phyloP scores from a whole-genome alignment of 1,140 invertebrate species.

The Achatina immaculata region DNA sequence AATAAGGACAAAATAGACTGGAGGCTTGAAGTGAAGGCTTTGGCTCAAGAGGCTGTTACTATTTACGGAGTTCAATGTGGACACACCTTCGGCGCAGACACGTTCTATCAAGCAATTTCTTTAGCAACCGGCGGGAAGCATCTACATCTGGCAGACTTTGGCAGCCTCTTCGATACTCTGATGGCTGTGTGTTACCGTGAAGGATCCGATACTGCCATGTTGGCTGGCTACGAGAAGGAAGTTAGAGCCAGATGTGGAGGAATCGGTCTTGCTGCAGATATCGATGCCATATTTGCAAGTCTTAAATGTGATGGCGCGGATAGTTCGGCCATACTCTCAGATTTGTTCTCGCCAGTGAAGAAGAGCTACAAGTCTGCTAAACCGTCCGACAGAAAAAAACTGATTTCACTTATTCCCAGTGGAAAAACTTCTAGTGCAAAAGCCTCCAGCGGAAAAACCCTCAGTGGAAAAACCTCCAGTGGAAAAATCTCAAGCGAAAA shows the following conservation, averaged over 20 bases:
- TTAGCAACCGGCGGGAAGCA: slow-evolving; percentile 46
- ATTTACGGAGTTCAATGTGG: slow-evolving; percentile 52
- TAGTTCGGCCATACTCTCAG: slow-evolving; percentile 2
- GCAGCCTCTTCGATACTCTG: slow-evolving; percentile 50
- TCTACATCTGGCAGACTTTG: slow-evolving; percentile 48
- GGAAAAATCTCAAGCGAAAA: no score
- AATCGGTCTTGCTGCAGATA: slow-evolving; percentile 21
- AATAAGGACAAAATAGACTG: slow-evolving; percentile 62
- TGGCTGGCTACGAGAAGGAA: slow-evolving; percentile 38
- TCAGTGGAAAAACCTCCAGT: no score
- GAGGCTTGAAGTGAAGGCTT: slow-evolving; percentile 52
- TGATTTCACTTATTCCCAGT: background rate
- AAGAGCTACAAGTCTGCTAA: background rate
- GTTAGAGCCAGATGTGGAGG: slow-evolving; percentile 29
- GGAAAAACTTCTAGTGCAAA: no score
- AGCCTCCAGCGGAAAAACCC: no score
- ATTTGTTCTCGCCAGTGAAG: background rate
- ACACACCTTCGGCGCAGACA: background rate
- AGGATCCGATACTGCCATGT: background rate
- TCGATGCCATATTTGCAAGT: slow-evolving; percentile 38
- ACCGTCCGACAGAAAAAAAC: background rate
- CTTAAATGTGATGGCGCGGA: slow-evolving; percentile 45
- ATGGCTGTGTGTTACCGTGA: slow-evolving; percentile 59
- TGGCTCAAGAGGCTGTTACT: slow-evolving; percentile 45
- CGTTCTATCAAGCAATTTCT: slow-evolving; percentile 47